Conservation (phyloP, 2,888 invertebrate species). For the Metopia argyrocephala region DNA sequence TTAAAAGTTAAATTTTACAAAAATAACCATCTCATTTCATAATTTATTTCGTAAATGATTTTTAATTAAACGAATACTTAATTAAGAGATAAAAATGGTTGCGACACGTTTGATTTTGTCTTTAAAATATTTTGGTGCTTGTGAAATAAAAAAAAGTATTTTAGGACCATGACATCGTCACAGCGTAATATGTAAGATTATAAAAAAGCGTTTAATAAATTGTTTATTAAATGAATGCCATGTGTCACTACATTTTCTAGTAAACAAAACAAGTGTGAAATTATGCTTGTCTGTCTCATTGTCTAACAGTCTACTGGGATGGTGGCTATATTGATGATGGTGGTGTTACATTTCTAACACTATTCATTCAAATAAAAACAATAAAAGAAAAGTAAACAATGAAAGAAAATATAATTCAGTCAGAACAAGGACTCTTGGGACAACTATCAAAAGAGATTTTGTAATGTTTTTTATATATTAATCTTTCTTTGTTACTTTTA, state of each 20-base stretch:
- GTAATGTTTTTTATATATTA: slow-evolving; percentile 54
- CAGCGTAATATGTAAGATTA: background rate
- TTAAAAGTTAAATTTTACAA: no score
- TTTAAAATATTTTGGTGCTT: no score
- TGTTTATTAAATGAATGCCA: slow-evolving; percentile 73
- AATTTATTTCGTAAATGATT: no score
- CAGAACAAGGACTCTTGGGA: slow-evolving; percentile 64
- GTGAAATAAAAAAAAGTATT: no score
- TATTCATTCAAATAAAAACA: slow-evolving; percentile 4
- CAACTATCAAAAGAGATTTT: slow-evolving; percentile 66
- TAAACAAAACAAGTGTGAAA: slow-evolving; percentile 72
- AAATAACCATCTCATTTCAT: no score
- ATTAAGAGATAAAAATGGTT: no score
- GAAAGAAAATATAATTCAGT: slow-evolving; percentile 38
- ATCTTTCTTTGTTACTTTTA: slow-evolving; percentile 47
- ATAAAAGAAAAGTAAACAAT: background rate
- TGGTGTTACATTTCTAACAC: slow-evolving; percentile 32
- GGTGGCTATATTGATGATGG: slow-evolving; percentile 9
- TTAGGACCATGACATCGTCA: no score
- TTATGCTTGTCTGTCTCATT: slow-evolving; percentile 62
- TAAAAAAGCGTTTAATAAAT: slow-evolving; percentile 58
- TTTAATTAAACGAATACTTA: no score
- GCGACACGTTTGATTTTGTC: no score
- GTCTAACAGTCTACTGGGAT: background rate
- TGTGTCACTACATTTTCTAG: slow-evolving; percentile 71